Base-by-base conservation (phyloP, 2,888 invertebrate species). In the Dasypogon diadema region DNA sequence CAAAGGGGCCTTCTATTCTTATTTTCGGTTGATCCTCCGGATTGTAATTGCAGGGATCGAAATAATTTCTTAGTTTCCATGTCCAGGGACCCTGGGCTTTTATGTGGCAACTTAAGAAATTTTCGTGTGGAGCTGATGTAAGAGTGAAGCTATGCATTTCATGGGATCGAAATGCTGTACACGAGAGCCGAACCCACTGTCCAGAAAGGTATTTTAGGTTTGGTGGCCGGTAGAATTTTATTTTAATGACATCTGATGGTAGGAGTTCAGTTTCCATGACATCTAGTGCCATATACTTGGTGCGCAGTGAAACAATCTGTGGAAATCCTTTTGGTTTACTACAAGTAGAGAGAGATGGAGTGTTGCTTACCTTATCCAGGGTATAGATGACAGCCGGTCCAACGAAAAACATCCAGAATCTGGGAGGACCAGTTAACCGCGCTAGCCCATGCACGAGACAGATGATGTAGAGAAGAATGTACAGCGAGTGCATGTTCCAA, bases 71-170 rank as follows among this genome's bases (percentile, higher is more conserved):
- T 21, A 98, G 87, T 81, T 98, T 97, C 97, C 97, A 98, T 0
- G 98, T 98, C 97, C 97, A 98, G 0, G 97, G 97, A 0, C 98
- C 92, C 83, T 90, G 90, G 0, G 90, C 90, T 80, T 98, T 98
- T 79, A 98, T 98, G 84, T 98, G 98, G 82, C 97, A 95, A 2
- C 97, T 96, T 10, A 98, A 88, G 85, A 92, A 96, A 85, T 97
- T 96, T 85, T 98, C 97, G 82, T 98, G 98, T 0, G 98, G 98
- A 0, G 97, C 97, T 10, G 97, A 98, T 0, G 98, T 98, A 68
- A 98, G 85, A 0, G 98, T 98, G 85, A 98, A 97, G 12, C 97
- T 97, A 85, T 98, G 98, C 86, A 95, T 97, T 85, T 98, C 98
- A 81, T 93, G 92, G 8, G 93, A 92, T 77, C 92, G 90, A 83